Evolutionary conservation across 2,797 vertebrate species (phyloP).

Genomic region (Myotis findleyi): DNA sequence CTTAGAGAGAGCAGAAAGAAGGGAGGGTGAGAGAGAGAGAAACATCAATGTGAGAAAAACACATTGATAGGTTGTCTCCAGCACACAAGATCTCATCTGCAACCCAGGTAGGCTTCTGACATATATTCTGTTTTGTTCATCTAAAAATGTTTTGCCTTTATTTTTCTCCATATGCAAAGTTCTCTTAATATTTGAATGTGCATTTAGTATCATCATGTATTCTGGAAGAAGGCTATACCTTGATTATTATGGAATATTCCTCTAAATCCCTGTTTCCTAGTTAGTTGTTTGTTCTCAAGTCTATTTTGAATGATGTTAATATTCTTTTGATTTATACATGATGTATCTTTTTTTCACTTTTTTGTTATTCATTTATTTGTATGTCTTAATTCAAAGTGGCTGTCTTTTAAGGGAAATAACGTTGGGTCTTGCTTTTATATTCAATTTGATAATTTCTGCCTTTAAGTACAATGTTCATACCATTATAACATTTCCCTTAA

Average conservation of each 20-base stretch:
- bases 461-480: neutral
- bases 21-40: too few species aligned
- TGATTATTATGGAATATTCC: neutral
- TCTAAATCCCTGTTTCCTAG: neutral
- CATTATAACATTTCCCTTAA: neutral
- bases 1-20: too few species aligned
- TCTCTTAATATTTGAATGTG: neutral
- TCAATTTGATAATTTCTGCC: neutral
- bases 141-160: neutral
- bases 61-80: too few species aligned
- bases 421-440: neutral
- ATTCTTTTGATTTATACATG: neutral
- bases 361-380: neutral
- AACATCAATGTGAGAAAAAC: too few species aligned
- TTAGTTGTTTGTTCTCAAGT: neutral
- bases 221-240: neutral
- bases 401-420: neutral
- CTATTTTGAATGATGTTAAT: neutral
- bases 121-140: neutral
- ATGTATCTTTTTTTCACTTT: neutral
- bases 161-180: neutral
- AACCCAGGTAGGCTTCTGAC: neutral
- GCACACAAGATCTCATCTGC: too few species aligned
- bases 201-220: neutral
- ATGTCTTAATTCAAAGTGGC: neutral